phyloP scores from a whole-genome alignment of 53 echinoderm and acorn worm species.

The Stichopus horrens region DNA sequence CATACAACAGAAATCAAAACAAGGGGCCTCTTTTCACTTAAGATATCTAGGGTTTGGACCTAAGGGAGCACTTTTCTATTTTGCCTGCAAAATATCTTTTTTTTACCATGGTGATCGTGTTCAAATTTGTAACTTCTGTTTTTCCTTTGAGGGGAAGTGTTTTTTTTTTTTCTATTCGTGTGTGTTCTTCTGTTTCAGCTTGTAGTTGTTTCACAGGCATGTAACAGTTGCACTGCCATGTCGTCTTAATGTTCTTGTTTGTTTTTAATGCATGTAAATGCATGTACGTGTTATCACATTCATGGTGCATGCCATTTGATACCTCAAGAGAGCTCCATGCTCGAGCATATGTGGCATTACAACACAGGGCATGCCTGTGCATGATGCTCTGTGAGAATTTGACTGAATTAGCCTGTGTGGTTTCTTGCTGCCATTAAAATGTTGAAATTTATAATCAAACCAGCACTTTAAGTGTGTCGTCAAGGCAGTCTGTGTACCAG shows the following conservation, averaged over 20 bases:
- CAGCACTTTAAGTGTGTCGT: not conserved
- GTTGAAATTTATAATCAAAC: not conserved
- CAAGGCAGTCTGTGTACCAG: no score
- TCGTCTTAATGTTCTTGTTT: not conserved
- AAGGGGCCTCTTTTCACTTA: no score
- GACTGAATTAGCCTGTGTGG: not conserved
- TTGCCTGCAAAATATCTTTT: not conserved
- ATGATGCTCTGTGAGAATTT: not conserved
- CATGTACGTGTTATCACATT: constrained; percentile 6
- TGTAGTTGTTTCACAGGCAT: not conserved
- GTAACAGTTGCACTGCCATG: not conserved
- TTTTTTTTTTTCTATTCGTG: not conserved
- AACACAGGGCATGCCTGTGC: not conserved
- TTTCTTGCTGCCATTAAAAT: not conserved
- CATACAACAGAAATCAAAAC: no score
- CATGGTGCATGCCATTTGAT: not conserved
- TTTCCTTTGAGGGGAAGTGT: not conserved
- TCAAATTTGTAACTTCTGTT: not conserved
- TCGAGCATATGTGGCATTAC: not conserved
- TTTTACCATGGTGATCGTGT: not conserved
- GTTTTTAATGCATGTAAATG: constrained; percentile 3
- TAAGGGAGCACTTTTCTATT: not conserved
- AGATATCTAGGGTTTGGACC: not conserved
- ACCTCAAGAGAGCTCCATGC: not conserved
- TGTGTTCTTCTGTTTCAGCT: not conserved